Evolutionary conservation across 2,888 invertebrate species (phyloP).

Genomic region (Epinotia ramella): DNA sequence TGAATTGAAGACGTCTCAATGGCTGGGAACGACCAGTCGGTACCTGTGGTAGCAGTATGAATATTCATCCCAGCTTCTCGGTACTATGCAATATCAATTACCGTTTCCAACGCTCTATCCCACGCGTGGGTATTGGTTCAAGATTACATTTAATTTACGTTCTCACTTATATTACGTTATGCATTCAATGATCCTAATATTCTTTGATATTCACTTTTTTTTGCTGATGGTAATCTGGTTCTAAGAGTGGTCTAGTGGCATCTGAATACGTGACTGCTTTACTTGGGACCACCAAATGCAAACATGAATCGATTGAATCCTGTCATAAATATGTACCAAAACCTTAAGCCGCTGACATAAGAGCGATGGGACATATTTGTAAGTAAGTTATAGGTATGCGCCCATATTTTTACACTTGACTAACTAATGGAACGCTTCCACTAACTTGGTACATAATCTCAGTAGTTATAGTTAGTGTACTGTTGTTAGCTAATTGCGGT

Average conservation of each 20-base stretch:
- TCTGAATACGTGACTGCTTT: no score
- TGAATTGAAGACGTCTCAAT: constrained; percentile 51
- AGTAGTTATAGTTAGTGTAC: constrained; percentile 4
- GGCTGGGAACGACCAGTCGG: constrained; percentile 48
- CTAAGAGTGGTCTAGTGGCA: neutral
- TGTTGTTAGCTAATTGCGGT: constrained; percentile 21
- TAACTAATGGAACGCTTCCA: no score
- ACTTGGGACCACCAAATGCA: no score
- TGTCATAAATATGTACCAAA: no score
- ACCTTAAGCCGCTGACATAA: no score
- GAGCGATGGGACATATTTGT: no score
- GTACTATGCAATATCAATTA: constrained; percentile 52
- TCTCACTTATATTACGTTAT: constrained; percentile 4
- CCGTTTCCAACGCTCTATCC: constrained; percentile 42
- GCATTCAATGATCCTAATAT: neutral
- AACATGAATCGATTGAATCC: no score
- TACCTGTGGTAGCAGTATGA: constrained; percentile 51
- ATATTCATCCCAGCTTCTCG: constrained; percentile 54
- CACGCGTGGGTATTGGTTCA: constrained; percentile 32
- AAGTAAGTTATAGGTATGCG: no score
- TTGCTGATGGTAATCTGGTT: neutral
- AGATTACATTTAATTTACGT: constrained; percentile 27
- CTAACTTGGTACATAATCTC: no score
- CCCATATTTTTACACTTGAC: no score
- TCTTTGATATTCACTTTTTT: neutral